Evolutionary conservation across 2,888 invertebrate genomes (phyloP), one percentile per base, ranked within the genome.

Genomic region (Drosophila paracracens): DNA sequence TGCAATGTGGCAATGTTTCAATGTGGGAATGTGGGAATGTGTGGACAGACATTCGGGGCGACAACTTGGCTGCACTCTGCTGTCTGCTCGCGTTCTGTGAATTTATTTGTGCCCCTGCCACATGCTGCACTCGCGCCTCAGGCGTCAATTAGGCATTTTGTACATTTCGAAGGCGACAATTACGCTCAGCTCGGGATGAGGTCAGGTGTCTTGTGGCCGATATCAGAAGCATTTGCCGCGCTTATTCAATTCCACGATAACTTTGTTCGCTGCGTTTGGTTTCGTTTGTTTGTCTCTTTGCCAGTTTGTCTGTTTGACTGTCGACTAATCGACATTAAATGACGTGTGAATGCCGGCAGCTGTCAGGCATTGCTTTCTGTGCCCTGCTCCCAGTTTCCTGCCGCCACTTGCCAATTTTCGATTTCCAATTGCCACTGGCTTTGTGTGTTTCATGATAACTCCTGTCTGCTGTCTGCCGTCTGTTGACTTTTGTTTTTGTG

Each of bases 321-420:
- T 60, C 56, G 74, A 88, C 92, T 92, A 92, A 92, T 92, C 92
- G 92, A 92, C 92, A 92, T 92, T 92, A 92, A 92, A 92, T 92
- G 92, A 92, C 91, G 92, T 92, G 92, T 92, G 92, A 92, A 92
- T 88, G 83, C 82, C 81, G 83, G 81, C 92, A 92, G 92, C 91
- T 92, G 92, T 74, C 70, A 61, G 53, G 74, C 76, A 83, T 83
- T 79, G 70, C 87, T 76, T 82, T 84, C n/a, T 27, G 46, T 57
- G n/a, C 29, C 72, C 40, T 38, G 50, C 63, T 66, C 56, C 59
- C 70, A 60, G 31, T 70, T 56, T 29, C 18, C 54, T 27, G 38
- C 18, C 31, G 18, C n/a, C 64, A 33, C 56, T 63, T 71, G 71
- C 67, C 66, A 66, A 70, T 79, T 77, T 61, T 70, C 68, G 69